phyloP scores from a whole-genome alignment of 2,113 vertebrate species.

The Scomber colias region DNA sequence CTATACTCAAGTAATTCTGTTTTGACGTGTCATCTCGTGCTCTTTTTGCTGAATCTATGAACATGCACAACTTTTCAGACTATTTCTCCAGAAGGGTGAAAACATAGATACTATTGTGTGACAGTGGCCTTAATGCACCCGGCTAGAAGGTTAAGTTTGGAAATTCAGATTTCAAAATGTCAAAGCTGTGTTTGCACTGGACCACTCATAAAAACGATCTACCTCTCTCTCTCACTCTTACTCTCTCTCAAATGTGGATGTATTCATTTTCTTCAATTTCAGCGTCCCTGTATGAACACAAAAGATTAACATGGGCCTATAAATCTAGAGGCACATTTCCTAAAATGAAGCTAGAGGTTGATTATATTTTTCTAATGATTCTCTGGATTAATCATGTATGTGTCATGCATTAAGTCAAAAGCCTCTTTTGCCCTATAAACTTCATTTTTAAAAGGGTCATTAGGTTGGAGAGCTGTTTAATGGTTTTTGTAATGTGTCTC shows the following conservation, averaged over 20 bases:
- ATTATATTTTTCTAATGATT: background rate
- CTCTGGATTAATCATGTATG: conserved; percentile 9
- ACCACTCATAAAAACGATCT: background rate
- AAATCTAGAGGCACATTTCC: background rate
- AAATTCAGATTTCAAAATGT: background rate
- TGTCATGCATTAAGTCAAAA: background rate
- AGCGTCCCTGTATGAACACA: no score
- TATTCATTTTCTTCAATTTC: no score
- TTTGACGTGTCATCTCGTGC: background rate
- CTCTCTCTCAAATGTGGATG: no score
- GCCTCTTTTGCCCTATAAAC: conserved; percentile 20
- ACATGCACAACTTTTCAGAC: background rate
- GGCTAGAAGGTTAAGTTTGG: background rate
- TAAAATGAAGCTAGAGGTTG: background rate
- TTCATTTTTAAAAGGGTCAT: conserved; percentile 3
- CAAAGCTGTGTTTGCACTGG: background rate
- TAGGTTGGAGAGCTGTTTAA: conserved; percentile 20
- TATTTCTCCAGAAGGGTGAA: background rate
- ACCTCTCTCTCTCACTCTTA: no score
- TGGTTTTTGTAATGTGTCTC: conserved; percentile 10
- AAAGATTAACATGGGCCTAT: background rate
- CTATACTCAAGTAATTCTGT: background rate
- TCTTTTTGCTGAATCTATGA: background rate
- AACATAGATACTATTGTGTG: background rate
- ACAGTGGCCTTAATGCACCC: background rate